Percentiles rank a stretch among this genome's conserved stretches.
Conservation (phyloP, 2,113 vertebrate genomes). For the Regulus satrapa region DNA sequence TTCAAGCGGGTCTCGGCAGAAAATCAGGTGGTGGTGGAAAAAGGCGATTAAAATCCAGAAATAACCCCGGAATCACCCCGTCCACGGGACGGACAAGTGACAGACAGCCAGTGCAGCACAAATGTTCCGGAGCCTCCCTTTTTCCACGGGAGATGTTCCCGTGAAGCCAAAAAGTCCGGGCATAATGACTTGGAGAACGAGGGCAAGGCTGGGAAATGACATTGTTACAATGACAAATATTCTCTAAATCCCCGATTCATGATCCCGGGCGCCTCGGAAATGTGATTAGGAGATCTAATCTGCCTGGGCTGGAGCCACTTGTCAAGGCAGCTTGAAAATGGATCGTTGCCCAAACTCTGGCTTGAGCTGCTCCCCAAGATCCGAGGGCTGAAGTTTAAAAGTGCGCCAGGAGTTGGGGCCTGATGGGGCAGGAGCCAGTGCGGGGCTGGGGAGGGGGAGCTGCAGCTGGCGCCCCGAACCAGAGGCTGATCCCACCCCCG, state of each 20-base stretch:
- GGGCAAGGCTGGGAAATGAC: background rate
- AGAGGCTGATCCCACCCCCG: background rate
- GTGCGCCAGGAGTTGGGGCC: background rate
- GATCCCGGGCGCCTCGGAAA: slow-evolving; percentile 2
- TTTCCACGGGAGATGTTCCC: background rate
- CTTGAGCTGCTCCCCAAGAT: background rate
- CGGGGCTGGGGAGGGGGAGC: background rate
- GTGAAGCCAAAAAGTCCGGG: background rate
- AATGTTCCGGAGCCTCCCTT: background rate
- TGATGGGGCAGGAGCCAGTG: rapidly evolving
- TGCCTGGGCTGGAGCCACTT: slow-evolving; percentile 17
- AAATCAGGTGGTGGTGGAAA: background rate
- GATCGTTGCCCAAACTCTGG: background rate
- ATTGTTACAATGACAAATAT: slow-evolving; percentile 25
- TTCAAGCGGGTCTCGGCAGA: background rate
- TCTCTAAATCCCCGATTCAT: background rate
- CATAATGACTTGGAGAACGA: rapidly evolving
- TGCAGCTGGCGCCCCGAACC: background rate
- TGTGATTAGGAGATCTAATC: slow-evolving; percentile 29
- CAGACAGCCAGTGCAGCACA: background rate
- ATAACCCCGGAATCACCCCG: background rate
- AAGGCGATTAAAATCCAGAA: background rate
- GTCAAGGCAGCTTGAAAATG: background rate
- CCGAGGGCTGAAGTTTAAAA: background rate
- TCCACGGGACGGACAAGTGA: rapidly evolving